Evolutionary conservation across 2,113 vertebrate species (phyloP), one percentile per base, ranked within the genome.

Genomic region (Pollachius pollachius): DNA sequence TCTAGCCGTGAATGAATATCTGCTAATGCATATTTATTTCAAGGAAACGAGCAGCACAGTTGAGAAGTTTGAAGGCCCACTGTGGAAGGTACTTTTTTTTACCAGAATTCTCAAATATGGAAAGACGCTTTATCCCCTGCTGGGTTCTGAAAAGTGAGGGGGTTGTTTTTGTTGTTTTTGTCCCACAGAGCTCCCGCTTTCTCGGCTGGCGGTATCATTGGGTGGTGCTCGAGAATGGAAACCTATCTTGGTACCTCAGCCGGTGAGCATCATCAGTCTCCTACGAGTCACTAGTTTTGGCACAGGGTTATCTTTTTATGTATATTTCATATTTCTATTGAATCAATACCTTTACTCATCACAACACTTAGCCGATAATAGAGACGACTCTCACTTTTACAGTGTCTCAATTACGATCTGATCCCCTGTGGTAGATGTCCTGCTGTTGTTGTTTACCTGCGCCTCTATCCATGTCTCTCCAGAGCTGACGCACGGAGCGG

Each of bases 181-280:
- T 67, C 37, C 63, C 56, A 64, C 70, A 97, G 96, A 96, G 85
- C 68, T 96, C 94, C 66, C 86, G 92, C 9, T 95, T 97, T 84
- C 93, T 97, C 83, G 95, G 94, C 30, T 97, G 95, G 96, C 93
- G 88, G 52, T 89, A 93, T 48, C 93, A 90, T 72, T 97, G 96
- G 96, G 90, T 97, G 69, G 94, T 97, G 16, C 81, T 98, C 73
- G 94, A 96, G 66, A 91, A 95, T 21, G 96, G 95, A 81, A 94
- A 92, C 5, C 85, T 98, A 71, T 97, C 94, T 16, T 98, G 96
- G 95, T 97, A 94, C 80, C 90, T 85, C 62, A 96, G 90, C 80
- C 92, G 95, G 96, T 98, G 82, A 95, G 96, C 93, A 6, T 23
- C 52, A 25, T 12, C 19, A 65, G 3, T 48, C n/a, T 25, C 15